Evolutionary conservation across 1,140 invertebrate genomes (phyloP).

Genomic region (Zeugodacus cucurbitae): DNA sequence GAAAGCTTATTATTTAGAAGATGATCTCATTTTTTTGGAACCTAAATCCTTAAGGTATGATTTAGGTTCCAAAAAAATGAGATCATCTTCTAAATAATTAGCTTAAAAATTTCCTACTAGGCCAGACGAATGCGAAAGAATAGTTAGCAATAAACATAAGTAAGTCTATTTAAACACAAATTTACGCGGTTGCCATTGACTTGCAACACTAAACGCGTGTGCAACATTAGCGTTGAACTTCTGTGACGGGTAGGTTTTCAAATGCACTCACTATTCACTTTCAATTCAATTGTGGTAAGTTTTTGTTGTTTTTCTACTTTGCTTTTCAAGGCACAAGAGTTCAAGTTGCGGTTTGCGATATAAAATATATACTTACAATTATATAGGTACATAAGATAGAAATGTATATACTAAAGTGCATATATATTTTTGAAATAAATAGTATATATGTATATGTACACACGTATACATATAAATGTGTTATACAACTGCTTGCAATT

Average conservation of each 20-base stretch:
- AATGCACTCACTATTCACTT: constrained; percentile 13
- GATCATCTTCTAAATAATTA: too few species aligned
- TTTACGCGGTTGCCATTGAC: constrained; percentile 2
- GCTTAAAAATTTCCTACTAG: neutral
- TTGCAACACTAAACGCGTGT: neutral
- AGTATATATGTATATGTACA: neutral
- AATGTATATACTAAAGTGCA: neutral
- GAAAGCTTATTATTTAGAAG: too few species aligned
- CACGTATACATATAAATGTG: neutral
- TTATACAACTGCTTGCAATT: neutral
- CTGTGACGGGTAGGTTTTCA: neutral
- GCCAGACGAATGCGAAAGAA: neutral
- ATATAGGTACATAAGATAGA: neutral
- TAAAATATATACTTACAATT: neutral
- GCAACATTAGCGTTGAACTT: neutral
- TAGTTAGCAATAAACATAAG: neutral
- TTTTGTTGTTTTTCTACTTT: neutral
- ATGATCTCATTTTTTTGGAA: too few species aligned
- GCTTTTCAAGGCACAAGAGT: neutral
- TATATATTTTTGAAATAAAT: neutral
- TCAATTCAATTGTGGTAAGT: neutral
- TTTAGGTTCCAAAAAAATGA: too few species aligned
- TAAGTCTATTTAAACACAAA: neutral
- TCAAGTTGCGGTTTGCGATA: neutral
- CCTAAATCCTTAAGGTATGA: too few species aligned